Base-by-base conservation (phyloP, 2,797 vertebrate species). In the Babyrousa celebensis region DNA sequence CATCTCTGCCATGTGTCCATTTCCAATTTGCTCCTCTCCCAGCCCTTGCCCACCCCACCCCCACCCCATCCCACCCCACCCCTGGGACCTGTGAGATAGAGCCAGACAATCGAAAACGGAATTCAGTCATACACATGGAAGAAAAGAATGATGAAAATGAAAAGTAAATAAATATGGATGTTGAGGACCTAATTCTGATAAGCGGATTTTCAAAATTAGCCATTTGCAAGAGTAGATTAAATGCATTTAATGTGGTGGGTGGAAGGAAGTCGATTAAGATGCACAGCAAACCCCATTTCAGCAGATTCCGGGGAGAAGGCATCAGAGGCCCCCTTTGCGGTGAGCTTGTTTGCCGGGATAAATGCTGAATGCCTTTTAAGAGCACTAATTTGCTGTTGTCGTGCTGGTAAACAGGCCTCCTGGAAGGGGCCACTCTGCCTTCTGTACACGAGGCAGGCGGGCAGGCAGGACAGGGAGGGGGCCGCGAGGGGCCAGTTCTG, bases 191-290 rank as follows among this genome's bases (percentile, higher is more conserved):
- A 98, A 98, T 98, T 98, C 98, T 98, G 98, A 98, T 98, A 98
- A 99, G 98, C 98, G 98, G 98, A 98, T 99, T 99, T 99, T 98
- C 98, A 97, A 98, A 98, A 99, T 98, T 98, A 98, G 98, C 98
- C 98, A 97, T 98, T 99, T 98, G 98, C 98, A 97, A 96, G 98
- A 98, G 98, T 94, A 98, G 98, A 98, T 98, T 98, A 98, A 97
- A 23, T 3, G 97, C 3, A 8, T 96, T 40, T 27, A 12, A 97
- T 6, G 92, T 97, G 87, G 95, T 94, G 89, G 97, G 96, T 27
- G 32, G 98, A 97, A 98, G 97, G 94, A 68, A 93, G 96, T 97
- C 94, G 67, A 88, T 97, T 96, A 97, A 97, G 97, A 97, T 48
- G 77, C 20, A 10, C 18, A 6, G 95, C 96, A 97, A 95, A 98